Evolutionary conservation across 2,797 vertebrate genomes (phyloP), one percentile per base, ranked within the genome.

Genomic region (Neoniphon sammara): DNA sequence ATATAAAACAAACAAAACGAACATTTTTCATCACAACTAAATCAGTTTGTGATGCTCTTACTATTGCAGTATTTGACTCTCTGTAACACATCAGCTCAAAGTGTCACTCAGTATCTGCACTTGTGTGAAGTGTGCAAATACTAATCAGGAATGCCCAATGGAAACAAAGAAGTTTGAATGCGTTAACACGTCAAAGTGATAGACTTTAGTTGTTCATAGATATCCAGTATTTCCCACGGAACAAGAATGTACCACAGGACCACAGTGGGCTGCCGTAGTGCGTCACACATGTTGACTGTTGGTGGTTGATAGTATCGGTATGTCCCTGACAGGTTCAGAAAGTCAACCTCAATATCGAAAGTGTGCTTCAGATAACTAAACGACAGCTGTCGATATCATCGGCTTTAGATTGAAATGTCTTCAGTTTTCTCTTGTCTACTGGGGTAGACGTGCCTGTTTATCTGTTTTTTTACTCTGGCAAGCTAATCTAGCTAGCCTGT

Each of bases 251-350:
- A 84, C 18, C 87, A 82, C 63, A 49, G 0, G 77, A 54, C 56
- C 88, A 36, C 3, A 5, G 58, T 44, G 74, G 78, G 84, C 60
- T 85, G 64, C 94, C 93, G 93, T 94, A 90, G 47, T 85, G 86
- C 90, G 92, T 93, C 91, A 94, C 84, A 81, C 84, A 81, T 86
- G 78, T 87, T 82, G 84, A 88, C 78, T 63, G 72, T 58, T 81
- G 80, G 83, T 86, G 71, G 66, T 31, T 64, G 18, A 75, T 82
- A 88, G 77, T 87, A 86, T 47, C 55, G 70, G 83, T 60, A 88
- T 75, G 72, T 57, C 73, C 70, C 71, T 77, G 18, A 59, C 15
- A 69, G 17, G 65, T 64, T 68, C 46, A 57, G 7, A 58, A 80
- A 85, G 54, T 70, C 21, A 57, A 57, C 58, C 47, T 5, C 4